Base-by-base conservation (phyloP, 2,888 invertebrate species). In the Hetaerina titia region DNA sequence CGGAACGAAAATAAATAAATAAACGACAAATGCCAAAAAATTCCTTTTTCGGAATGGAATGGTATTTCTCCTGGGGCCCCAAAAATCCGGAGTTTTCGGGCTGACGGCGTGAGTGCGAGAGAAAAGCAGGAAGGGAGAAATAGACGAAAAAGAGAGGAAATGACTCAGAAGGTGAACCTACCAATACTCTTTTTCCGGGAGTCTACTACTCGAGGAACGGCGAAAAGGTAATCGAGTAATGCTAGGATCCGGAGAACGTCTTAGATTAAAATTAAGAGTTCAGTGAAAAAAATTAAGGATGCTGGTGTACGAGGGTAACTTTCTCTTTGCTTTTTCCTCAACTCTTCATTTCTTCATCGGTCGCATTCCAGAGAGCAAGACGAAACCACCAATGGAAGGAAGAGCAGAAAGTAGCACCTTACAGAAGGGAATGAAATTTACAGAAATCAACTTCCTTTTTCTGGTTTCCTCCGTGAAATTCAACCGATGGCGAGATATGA, bases 1-100 rank as follows among this genome's bases (percentile, higher is more conserved):
- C 11, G 81, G 81, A 81, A 81, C 19, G 81, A 81, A 81, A 81
- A 81, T 81, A 81, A 81, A 74, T 74, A 74, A 74, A 81, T 81
- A 81, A 81, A 81, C 81, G 81, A 31, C 81, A 81, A 81, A 81
- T 81, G 81, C 31, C 31, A 31, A 31, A 31, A 74, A 13, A 81
- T 31, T 81, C 81, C 81, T 31, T 81, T 81, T 81, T 81, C 81
- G 31, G 31, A 81, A 81, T 81, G 81, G 81, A 81, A 81, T 81
- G 31, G 81, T 31, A 81, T 81, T 81, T 81, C 81, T 81, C 81
- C 31, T 81, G 81, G 81, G 74, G 31, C 25, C 11, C 81, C 31
- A 31, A 81, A 81, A 81, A 81, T 13, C 81, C 25, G 13, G 31
- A 31, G 81, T 13, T 31, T 81, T 81, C 31, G 25, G 81, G 81